phyloP scores from a whole-genome alignment of 1,140 invertebrate species.

The Bombus soroeensis region DNA sequence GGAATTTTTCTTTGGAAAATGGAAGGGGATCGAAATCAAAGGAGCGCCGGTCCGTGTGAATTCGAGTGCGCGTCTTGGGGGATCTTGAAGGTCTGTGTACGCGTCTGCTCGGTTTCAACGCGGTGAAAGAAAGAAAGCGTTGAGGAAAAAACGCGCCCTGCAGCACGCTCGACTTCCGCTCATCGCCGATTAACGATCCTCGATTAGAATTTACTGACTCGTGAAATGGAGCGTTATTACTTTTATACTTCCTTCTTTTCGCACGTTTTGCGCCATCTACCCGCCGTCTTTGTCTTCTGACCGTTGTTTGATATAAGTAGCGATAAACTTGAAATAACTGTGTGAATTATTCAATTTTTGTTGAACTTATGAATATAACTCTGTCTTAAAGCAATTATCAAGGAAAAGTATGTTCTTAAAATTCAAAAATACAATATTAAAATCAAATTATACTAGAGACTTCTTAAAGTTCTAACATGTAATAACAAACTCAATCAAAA shows the following conservation, averaged over 20 bases:
- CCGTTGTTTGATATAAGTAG: neutral
- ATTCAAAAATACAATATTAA: too few species aligned
- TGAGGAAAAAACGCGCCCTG: neutral
- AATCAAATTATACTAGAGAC: too few species aligned
- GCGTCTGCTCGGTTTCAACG: neutral
- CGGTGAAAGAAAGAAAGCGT: neutral
- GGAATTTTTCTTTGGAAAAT: slow-evolving; percentile 13
- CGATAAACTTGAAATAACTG: too few species aligned
- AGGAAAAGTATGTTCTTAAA: too few species aligned
- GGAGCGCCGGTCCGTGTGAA: slow-evolving; percentile 60
- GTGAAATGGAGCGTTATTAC: neutral
- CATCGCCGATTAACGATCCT: slow-evolving; percentile 5
- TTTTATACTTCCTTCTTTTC: neutral
- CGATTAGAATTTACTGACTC: slow-evolving; percentile 12
- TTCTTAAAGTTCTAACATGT: too few species aligned
- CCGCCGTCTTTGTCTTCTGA: neutral
- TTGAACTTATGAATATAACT: too few species aligned
- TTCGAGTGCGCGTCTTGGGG: slow-evolving; percentile 59
- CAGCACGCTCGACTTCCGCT: slow-evolving; percentile 1
- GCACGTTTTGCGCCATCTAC: too few species aligned
- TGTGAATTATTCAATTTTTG: too few species aligned
- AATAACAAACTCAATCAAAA: too few species aligned
- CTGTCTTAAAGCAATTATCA: too few species aligned
- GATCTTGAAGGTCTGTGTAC: slow-evolving; percentile 25
- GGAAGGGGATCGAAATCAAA: slow-evolving; percentile 64